Evolutionary conservation across 1,140 invertebrate species (phyloP).

Genomic region (Streblospio benedicti): DNA sequence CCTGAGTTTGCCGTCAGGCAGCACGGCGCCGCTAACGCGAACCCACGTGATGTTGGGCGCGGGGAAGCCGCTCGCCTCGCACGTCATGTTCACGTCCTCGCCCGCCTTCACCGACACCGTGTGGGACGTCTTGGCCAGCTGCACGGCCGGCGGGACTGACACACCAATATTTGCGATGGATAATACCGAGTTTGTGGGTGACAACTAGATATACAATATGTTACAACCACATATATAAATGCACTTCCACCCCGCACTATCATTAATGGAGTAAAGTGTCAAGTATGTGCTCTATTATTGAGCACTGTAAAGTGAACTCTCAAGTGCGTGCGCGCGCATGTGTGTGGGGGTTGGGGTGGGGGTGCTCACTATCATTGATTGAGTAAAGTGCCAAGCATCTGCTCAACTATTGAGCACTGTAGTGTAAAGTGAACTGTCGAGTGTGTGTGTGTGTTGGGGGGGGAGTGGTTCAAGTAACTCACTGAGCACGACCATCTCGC

Average conservation of each 20-base stretch:
- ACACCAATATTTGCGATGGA: too few species aligned
- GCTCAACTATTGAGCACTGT: not conserved
- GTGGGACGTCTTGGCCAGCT: slow-evolving; percentile 67
- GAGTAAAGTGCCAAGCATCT: not conserved
- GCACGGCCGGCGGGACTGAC: slow-evolving; percentile 45
- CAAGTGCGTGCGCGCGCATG: too few species aligned
- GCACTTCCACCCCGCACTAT: too few species aligned
- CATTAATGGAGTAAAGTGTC: too few species aligned
- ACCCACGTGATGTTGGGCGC: slow-evolving; percentile 71
- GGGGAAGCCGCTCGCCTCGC: slow-evolving; percentile 70
- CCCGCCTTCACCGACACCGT: slow-evolving; percentile 74
- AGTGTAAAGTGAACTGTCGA: too few species aligned
- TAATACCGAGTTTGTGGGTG: too few species aligned
- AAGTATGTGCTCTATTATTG: not conserved
- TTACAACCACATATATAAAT: too few species aligned
- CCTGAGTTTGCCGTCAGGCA: not conserved
- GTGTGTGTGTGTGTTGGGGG: too few species aligned
- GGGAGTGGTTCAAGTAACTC: too few species aligned
- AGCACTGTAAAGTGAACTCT: too few species aligned
- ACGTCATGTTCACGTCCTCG: slow-evolving; percentile 58
- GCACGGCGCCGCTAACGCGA: slow-evolving; percentile 26
- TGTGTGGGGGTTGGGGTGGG: not conserved
- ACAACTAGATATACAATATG: too few species aligned
- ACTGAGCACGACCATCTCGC: not conserved
- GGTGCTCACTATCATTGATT: too few species aligned